These are phyloP conservation scores for Nasonia longicornis DNA, from an alignment of 1,140 invertebrate genomes.

Conservation along the genomic window DNA sequence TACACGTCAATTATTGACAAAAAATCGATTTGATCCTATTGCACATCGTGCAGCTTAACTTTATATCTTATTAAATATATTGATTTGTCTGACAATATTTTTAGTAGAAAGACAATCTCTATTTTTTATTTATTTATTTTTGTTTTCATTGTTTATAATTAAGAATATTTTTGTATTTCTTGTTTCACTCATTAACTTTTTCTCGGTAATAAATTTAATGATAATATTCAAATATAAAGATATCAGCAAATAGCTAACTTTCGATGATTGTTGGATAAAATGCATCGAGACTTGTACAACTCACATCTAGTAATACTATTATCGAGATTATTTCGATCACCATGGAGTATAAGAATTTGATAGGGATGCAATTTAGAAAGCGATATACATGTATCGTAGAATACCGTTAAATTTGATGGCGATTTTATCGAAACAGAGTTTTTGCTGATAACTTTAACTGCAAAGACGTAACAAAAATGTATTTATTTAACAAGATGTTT, in stretches of 20 bases:
- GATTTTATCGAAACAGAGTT: neutral
- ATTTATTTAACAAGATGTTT: neutral
- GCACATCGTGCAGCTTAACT: constrained; percentile 48
- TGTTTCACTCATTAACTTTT: constrained; percentile 4
- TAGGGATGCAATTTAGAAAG: neutral
- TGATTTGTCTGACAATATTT: constrained; percentile 37
- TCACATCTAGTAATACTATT: neutral
- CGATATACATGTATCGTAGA: neutral
- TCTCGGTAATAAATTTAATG: constrained; percentile 15
- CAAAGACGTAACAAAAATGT: neutral
- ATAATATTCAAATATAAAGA: constrained; percentile 7
- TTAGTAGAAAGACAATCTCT: constrained; percentile 28
- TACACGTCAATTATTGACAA: constrained; percentile 36
- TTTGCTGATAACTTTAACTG: neutral
- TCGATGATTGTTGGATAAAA: neutral
- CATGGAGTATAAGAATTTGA: neutral
- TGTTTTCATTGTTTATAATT: neutral
- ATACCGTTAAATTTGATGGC: neutral
- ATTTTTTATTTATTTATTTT: constrained; percentile 18
- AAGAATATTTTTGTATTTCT: constrained; percentile 13
- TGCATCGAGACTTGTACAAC: neutral
- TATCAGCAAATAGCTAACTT: neutral
- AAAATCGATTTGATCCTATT: constrained; percentile 52
- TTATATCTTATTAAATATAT: constrained; percentile 32
- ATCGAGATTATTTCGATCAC: neutral